Percentiles rank a stretch among this genome's conserved stretches.
phyloP scores from a whole-genome alignment of 2,888 invertebrate genomes.

The Drosophila barbarae region DNA sequence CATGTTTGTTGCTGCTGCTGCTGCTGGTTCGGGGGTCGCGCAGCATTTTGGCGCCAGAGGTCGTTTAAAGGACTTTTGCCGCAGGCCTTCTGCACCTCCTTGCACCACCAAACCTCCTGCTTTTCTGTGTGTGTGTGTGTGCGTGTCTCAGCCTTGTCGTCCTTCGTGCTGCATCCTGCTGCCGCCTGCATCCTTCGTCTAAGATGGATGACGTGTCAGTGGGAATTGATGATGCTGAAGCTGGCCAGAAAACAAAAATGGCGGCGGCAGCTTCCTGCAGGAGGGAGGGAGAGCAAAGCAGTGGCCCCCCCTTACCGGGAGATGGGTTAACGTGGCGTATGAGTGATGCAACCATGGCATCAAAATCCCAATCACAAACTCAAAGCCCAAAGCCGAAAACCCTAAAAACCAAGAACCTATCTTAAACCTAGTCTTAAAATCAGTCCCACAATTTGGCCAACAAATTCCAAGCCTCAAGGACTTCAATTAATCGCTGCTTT shows the following conservation, averaged over 20 bases:
- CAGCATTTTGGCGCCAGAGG: constrained; percentile 74
- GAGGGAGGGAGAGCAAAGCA: neutral
- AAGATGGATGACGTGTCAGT: constrained; percentile 77
- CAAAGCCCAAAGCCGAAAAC: neutral
- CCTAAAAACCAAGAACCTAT: neutral
- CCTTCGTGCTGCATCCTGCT: constrained; percentile 15
- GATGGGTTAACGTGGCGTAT: constrained; percentile 52
- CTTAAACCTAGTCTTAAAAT: neutral
- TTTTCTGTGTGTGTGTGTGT: constrained; percentile 7
- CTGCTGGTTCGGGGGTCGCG: constrained; percentile 58
- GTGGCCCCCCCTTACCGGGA: neutral
- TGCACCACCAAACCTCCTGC: constrained; percentile 3
- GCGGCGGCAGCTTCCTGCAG: constrained; percentile 43
- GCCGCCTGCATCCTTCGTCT: constrained; percentile 20
- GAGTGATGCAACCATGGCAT: constrained; percentile 51
- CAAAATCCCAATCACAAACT: constrained; percentile 14
- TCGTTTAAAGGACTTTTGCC: constrained; percentile 76
- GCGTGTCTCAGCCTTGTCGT: constrained; percentile 13
- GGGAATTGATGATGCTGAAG: constrained; percentile 76
- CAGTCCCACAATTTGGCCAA: no score
- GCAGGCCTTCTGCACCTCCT: constrained; percentile 56
- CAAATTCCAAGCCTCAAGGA: no score
- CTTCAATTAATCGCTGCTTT: constrained; percentile 12
- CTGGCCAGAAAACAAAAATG: constrained; percentile 58
- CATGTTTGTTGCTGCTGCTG: constrained; percentile 54